Evolutionary conservation across 2,797 vertebrate genomes (phyloP).

Genomic region (Trematomus bernacchii): DNA sequence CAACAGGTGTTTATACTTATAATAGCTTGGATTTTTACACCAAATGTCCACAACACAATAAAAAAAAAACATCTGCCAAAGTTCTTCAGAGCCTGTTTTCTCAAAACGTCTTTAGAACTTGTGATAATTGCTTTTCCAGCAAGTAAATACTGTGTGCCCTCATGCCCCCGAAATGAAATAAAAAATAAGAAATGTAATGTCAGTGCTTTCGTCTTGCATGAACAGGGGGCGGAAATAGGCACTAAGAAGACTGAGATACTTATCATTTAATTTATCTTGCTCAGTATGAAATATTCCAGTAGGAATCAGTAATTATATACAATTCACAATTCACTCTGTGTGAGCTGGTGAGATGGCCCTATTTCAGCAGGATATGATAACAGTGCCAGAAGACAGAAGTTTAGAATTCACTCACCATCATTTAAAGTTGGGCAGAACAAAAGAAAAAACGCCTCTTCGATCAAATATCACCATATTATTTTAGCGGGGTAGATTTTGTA

Average conservation of each 20-base stretch:
- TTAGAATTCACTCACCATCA: slow-evolving; percentile 57
- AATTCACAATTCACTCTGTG: slow-evolving; percentile 69
- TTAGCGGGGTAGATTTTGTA: no score
- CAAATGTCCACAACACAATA: slow-evolving; percentile 12
- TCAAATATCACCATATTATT: no score
- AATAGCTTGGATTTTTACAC: not conserved
- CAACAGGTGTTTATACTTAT: slow-evolving; percentile 22
- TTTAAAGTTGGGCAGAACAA: slow-evolving; percentile 55
- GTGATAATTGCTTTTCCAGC: slow-evolving; percentile 62
- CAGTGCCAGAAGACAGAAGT: slow-evolving; percentile 62
- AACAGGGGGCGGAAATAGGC: slow-evolving; percentile 60
- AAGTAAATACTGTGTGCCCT: slow-evolving; percentile 48
- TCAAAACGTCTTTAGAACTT: slow-evolving; percentile 42
- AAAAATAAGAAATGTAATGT: slow-evolving; percentile 61
- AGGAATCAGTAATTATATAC: slow-evolving; percentile 81
- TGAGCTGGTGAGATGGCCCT: slow-evolving; percentile 71
- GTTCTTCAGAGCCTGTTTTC: slow-evolving; percentile 40
- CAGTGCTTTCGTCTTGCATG: slow-evolving; percentile 66
- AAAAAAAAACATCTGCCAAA: slow-evolving; percentile 36
- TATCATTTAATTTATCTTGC: slow-evolving; percentile 85
- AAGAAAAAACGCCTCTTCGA: no score
- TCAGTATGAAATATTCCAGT: slow-evolving; percentile 76
- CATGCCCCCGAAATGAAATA: slow-evolving; percentile 53
- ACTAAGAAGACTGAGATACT: slow-evolving; percentile 58
- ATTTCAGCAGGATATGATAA: slow-evolving; percentile 79